These are phyloP conservation scores for Tetramorium parvispinum DNA, from an alignment of 1,140 invertebrate species.

Conservation along the genomic window DNA sequence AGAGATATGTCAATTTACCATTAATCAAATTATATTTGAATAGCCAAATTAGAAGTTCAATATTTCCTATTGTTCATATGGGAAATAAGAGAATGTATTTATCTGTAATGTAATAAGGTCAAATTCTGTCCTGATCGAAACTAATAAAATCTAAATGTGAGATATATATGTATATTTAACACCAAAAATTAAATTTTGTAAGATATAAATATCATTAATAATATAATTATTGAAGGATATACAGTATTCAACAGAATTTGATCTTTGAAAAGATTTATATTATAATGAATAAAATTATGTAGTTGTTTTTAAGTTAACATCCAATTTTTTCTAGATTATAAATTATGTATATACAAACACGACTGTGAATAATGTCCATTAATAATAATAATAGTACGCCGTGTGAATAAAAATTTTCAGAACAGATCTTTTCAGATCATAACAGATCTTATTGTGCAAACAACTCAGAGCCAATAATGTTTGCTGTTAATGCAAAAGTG, in stretches of 20 bases:
- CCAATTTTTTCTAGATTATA: conserved; percentile 59
- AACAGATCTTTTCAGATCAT: too few species aligned
- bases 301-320: conserved; percentile 66
- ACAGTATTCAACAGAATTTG: conserved; percentile 67
- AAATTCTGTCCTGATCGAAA: conserved; percentile 38
- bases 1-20: conserved; percentile 75
- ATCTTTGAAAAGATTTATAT: conserved; percentile 60
- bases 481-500: conserved; percentile 45
- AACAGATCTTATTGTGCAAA: conserved; percentile 56
- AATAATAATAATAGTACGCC: conserved; percentile 54
- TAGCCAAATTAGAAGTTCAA: conserved; percentile 74
- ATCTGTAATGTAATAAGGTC: conserved; percentile 56
- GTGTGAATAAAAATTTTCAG: conserved; percentile 63
- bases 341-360: conserved; percentile 64
- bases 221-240: conserved; percentile 16
- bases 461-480: conserved; percentile 33
- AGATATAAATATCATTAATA: conserved; percentile 51
- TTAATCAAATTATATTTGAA: conserved; percentile 76
- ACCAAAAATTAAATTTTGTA: conserved; percentile 22
- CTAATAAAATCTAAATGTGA: conserved; percentile 8
- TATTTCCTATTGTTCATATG: conserved; percentile 64
- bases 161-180: neutral
- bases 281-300: conserved; percentile 58
- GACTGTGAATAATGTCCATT: conserved; percentile 69
- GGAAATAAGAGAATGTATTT: conserved; percentile 57